These are phyloP conservation scores for Agraylea sexmaculata DNA, from an alignment of 1,140 invertebrate species.

Conservation along the genomic window DNA sequence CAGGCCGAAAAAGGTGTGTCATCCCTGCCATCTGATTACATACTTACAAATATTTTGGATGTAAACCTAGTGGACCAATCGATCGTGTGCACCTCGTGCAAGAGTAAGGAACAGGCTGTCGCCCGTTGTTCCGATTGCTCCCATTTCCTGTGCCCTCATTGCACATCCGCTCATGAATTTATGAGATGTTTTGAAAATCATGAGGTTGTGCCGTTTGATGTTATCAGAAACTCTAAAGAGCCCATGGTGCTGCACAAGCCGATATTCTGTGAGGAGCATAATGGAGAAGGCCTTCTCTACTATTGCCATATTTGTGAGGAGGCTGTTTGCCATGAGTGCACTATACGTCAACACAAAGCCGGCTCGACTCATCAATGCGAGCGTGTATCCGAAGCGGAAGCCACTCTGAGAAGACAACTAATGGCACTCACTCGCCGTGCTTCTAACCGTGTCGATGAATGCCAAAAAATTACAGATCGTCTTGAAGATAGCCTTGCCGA, in stretches of 20 bases:
- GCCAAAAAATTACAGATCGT: conserved; percentile 58
- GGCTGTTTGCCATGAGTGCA: conserved; percentile 71
- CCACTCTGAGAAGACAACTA: conserved; percentile 62
- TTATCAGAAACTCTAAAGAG: conserved; percentile 66
- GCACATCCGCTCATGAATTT: conserved; percentile 85
- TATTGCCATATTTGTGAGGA: conserved; percentile 75
- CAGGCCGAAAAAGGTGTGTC: conserved; percentile 58
- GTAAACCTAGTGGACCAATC: conserved; percentile 67
- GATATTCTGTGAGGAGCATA: conserved; percentile 64
- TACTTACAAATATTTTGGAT: conserved; percentile 74
- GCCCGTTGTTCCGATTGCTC: conserved; percentile 87
- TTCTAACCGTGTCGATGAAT: conserved; percentile 58
- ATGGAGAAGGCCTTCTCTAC: conserved; percentile 65
- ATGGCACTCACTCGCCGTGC: conserved; percentile 58
- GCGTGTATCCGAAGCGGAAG: conserved; percentile 59
- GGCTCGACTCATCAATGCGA: conserved; percentile 67
- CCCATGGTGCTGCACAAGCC: conserved; percentile 66
- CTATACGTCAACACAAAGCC: conserved; percentile 64
- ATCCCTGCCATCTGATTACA: conserved; percentile 69
- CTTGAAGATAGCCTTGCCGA: conserved; percentile 72
- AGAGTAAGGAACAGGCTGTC: conserved; percentile 78
- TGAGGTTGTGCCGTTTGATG: conserved; percentile 76
- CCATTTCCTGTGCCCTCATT: conserved; percentile 85
- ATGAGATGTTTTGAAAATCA: conserved; percentile 93
- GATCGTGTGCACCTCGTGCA: conserved; percentile 77